A percentile compares a stretch with the other conserved stretches of the same genome.
Evolutionary conservation across 2,888 invertebrate species (phyloP).

Genomic region (Pachycephus smyrnensis): DNA sequence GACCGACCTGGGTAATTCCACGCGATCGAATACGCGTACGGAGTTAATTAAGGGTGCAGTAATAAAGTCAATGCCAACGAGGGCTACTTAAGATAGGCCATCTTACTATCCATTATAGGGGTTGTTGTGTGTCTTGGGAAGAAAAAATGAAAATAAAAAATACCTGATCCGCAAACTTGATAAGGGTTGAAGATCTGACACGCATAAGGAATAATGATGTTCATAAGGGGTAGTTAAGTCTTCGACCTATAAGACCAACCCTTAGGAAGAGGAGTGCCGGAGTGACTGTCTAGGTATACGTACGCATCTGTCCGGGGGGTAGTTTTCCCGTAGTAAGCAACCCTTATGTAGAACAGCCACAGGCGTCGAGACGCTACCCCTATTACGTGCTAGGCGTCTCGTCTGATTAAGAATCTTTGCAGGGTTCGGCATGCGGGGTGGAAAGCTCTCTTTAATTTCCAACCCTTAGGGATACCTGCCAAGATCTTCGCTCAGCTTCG

Average conservation of each 20-base stretch:
- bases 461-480: neutral
- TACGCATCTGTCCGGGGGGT: neutral
- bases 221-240: constrained; percentile 41
- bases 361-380: neutral
- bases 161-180: constrained; percentile 11
- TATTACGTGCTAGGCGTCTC: constrained; percentile 39
- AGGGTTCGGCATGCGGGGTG: neutral
- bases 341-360: neutral
- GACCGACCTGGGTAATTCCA: neutral
- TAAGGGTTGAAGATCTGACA: neutral
- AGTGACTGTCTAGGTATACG: neutral
- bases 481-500: neutral
- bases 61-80: neutral
- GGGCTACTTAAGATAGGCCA: neutral
- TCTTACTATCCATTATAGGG: constrained; percentile 1
- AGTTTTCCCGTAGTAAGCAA: neutral
- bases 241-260: constrained; percentile 40
- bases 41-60: neutral
- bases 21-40: neutral
- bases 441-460: neutral
- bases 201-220: constrained; percentile 25
- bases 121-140: constrained; percentile 15
- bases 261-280: neutral
- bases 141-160: constrained; percentile 19
- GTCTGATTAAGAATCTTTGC: constrained; percentile 37